Evolutionary conservation across 2,888 invertebrate species (phyloP), one percentile per base, ranked within the genome.

Genomic region (Polydrusus cervinus): DNA sequence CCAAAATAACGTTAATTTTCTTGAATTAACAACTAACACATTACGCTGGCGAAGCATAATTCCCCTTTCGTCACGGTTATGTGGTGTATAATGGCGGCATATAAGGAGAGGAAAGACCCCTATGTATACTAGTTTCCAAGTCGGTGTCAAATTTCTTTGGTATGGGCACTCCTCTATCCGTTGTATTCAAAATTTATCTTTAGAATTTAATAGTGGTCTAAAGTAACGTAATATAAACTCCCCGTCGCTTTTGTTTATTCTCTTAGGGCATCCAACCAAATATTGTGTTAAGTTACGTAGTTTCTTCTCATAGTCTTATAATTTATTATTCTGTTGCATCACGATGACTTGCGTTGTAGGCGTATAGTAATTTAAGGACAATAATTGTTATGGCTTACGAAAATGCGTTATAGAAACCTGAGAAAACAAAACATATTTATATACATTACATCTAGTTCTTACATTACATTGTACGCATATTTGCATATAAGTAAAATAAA

Each of bases 141-240:
- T 55, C 60, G 68, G 73, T 73, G 53, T 73, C 67, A 38, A 38
- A 66, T 73, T 73, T 73, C 73, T 53, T 73, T 62, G 62, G 62
- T 62, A 47, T 47, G 30, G 68, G 66, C 73, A 68, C 73, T 73
- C 73, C 73, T 73, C 67, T 73, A 73, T 73, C 68, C 73, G 65
- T 60, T 73, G 61, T 73, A 73, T 73, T 73, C 68, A 73, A 68
- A 73, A 73, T 73, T 72, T 67, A 45, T 67, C 68, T 73, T 68
- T 62, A 67, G 61, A 73, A 62, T 67, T 73, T 73, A 73, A 73
- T 73, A 68, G 73, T 73, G 73, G 73, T 68, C 67, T 66, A 73
- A 67, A 67, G 68, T 73, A 73, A 73, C 43, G 67, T 68, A 73
- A 73, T 68, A 53, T 60, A 73, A 67, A 57, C 45, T 62, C 14